Evolutionary conservation across 2,888 invertebrate genomes (phyloP).

Genomic region (Luperina nickerlii): DNA sequence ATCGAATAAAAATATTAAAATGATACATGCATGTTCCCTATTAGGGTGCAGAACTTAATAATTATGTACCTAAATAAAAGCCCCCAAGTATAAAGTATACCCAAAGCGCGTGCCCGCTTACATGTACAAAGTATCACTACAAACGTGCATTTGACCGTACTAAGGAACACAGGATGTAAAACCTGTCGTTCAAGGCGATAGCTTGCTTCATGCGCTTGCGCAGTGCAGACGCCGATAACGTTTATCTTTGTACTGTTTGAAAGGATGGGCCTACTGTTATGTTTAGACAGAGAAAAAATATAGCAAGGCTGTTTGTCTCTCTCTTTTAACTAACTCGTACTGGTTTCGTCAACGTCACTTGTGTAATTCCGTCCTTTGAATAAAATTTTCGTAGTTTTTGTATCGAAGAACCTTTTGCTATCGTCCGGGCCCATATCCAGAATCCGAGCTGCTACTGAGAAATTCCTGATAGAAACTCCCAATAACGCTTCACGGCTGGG

Average conservation of each 20-base stretch:
- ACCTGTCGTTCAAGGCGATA: constrained; percentile 54
- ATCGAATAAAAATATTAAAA: too few relatives aligned
- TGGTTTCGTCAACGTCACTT: neutral
- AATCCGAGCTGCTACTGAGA: too few relatives aligned
- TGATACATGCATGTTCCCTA: too few relatives aligned
- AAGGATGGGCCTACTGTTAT: constrained; percentile 24
- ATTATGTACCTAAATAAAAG: too few relatives aligned
- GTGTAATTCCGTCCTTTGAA: neutral
- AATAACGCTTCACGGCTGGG: too few relatives aligned
- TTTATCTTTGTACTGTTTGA: constrained; percentile 41
- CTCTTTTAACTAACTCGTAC: neutral
- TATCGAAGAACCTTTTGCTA: too few relatives aligned
- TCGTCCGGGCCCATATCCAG: too few relatives aligned
- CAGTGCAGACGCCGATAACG: constrained; percentile 22
- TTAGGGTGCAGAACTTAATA: too few relatives aligned
- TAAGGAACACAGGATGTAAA: constrained; percentile 44
- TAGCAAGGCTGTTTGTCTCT: neutral
- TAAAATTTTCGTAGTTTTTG: neutral
- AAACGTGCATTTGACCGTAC: neutral
- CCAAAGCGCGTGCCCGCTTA: neutral
- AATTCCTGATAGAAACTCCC: too few relatives aligned
- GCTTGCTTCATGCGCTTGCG: constrained; percentile 23
- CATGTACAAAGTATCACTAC: neutral
- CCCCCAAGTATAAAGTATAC: too few relatives aligned
- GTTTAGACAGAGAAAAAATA: constrained; percentile 13